A percentile compares a stretch with the other conserved stretches of the same genome.
These are phyloP conservation scores for Gasterosteus aculeatus DNA, from an alignment of 2,113 vertebrate species.

Conservation along the genomic window DNA sequence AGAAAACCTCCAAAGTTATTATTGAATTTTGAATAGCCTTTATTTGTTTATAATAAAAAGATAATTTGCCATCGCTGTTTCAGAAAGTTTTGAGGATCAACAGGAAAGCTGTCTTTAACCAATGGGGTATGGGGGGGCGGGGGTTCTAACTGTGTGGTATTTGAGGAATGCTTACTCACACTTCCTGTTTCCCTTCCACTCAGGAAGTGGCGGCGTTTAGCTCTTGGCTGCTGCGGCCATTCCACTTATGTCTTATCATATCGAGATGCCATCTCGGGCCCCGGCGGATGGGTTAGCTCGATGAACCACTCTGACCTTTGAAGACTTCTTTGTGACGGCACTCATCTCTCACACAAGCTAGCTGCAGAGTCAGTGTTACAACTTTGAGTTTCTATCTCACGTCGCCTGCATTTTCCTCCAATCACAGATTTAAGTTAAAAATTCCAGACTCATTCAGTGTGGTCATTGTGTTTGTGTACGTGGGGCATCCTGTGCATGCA, in stretches of 20 bases:
- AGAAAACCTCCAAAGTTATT: neutral
- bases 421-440: neutral
- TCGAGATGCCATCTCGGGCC: constrained; percentile 48
- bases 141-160: constrained; percentile 50
- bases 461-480: neutral
- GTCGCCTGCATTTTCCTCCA: neutral
- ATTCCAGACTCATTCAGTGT: neutral
- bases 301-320: constrained; percentile 29
- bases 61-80: neutral
- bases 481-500: neutral
- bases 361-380: neutral
- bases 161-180: constrained; percentile 76
- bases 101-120: constrained; percentile 11
- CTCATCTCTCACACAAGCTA: neutral
- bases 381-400: neutral
- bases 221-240: constrained; percentile 57
- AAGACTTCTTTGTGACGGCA: constrained; percentile 40
- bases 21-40: neutral
- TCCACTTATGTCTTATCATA: constrained; percentile 68
- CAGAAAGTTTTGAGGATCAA: constrained; percentile 42
- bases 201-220: constrained; percentile 75
- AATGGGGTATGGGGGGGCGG: neutral
- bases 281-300: constrained; percentile 33
- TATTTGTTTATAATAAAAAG: neutral
- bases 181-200: constrained; percentile 79